Evolutionary conservation across 2,797 vertebrate genomes (phyloP).

Genomic region (Megaceryle alcyon): DNA sequence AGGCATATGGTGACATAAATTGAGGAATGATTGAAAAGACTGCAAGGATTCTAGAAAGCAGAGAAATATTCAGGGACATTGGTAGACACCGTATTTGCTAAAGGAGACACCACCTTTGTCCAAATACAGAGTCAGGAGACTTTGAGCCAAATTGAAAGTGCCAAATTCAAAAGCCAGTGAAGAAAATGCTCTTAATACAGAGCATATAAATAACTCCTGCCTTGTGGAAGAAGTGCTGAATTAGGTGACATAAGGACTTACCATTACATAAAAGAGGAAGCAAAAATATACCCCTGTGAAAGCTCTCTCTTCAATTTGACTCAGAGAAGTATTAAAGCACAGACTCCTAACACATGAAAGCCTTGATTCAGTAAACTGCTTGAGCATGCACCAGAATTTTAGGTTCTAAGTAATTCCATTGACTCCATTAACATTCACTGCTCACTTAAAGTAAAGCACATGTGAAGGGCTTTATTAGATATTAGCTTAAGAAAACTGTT

Average conservation of each 20-base stretch:
- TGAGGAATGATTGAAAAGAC: background rate
- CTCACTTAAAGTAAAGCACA: background rate
- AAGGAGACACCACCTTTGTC: background rate
- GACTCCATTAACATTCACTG: background rate
- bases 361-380: background rate
- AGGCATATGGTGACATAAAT: background rate
- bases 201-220: background rate
- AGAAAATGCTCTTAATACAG: background rate
- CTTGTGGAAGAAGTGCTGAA: background rate
- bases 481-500: background rate
- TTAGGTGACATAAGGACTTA: background rate
- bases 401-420: background rate
- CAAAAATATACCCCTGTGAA: slow-evolving; percentile 1
- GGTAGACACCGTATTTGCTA: background rate
- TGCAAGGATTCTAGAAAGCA: background rate
- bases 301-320: background rate
- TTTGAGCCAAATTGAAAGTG: background rate
- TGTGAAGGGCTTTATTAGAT: background rate
- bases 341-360: background rate
- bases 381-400: background rate
- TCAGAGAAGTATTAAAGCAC: background rate
- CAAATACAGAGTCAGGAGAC: background rate
- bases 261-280: background rate
- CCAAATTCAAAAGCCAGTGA: background rate
- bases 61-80: background rate